Base-by-base conservation (phyloP, 1,140 invertebrate species). In the Phortica variegata region DNA sequence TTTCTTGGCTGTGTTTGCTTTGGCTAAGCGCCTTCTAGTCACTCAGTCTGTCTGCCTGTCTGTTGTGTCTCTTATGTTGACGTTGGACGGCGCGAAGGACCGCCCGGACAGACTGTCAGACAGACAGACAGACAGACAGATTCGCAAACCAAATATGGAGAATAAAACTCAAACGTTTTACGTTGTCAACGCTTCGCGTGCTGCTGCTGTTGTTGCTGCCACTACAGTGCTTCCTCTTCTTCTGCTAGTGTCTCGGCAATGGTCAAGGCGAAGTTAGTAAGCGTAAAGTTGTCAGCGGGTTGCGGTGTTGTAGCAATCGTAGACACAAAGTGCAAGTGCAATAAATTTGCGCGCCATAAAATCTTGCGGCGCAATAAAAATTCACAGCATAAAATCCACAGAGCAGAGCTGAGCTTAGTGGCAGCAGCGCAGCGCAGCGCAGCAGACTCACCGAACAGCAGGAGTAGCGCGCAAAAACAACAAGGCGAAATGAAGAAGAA, bases 341-440 rank as follows among this genome's bases (percentile, higher is more conserved):
- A 73, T 73, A 73, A 73, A 73, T 60, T 73, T 60, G 65, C 72
- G 69, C 69, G 60, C 69, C 69, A 73, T 73, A 73, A 73, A 73
- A 73, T 69, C 60, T 69, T 65, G 68, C 68, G 72, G 46, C 38
- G 57, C 60, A 61, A 72, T 72, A 72, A 72, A 72, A 70, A 65
- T 65, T 57, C 56, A 66, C 51, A 58, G n/a, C n/a, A n/a, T n/a
- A n/a, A n/a, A 37, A 8, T 37, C 9, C 34, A 15, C 16, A 15
- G 8, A n/a, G n/a, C n/a, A n/a, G n/a, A n/a, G 16, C 32, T 33
- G 16, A 13, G 12, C 16, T 33, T 33, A 13, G 32, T 31, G n/a
- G 32, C 16, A 68, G 58, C 65, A 57, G 60, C 63, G 56, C 51
- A 61, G 47, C 42, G 43, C 53, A 54, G 56, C 40, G 41, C 21